Evolutionary conservation across 2,888 invertebrate species (phyloP).

Genomic region (Plemyria rubiginata): DNA sequence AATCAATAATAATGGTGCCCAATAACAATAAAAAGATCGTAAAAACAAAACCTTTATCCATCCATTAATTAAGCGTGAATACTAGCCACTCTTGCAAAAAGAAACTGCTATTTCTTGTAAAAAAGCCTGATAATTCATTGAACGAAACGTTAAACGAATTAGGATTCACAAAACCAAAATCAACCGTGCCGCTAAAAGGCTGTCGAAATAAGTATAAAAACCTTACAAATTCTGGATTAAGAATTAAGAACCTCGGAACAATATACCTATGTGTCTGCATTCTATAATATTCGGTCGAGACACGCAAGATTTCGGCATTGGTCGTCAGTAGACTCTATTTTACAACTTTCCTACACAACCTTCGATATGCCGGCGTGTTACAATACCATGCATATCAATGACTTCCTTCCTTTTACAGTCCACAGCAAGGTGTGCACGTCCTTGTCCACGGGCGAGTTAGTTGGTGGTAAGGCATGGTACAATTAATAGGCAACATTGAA

Average conservation of each 20-base stretch:
- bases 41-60: constrained; percentile 35
- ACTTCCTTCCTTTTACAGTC: constrained; percentile 29
- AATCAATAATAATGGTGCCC: not conserved
- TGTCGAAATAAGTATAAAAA: constrained; percentile 8
- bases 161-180: constrained; percentile 33
- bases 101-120: constrained; percentile 23
- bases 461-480: constrained; percentile 60
- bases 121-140: constrained; percentile 33
- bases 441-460: constrained; percentile 42
- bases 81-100: constrained; percentile 33
- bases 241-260: not conserved
- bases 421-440: constrained; percentile 31
- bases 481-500: constrained; percentile 81
- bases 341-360: constrained; percentile 13
- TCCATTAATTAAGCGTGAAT: constrained; percentile 38
- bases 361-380: constrained; percentile 11
- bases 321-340: constrained; percentile 1
- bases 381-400: constrained; percentile 23
- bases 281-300: constrained; percentile 11
- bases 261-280: constrained; percentile 5
- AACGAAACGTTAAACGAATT: constrained; percentile 33
- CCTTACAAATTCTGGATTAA: not conserved
- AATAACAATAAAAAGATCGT: constrained; percentile 5
- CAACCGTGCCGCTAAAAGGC: constrained; percentile 28
- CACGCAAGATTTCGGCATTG: constrained; percentile 10